Evolutionary conservation across 2,113 vertebrate genomes (phyloP).

Genomic region (Megaceryle maxima): DNA sequence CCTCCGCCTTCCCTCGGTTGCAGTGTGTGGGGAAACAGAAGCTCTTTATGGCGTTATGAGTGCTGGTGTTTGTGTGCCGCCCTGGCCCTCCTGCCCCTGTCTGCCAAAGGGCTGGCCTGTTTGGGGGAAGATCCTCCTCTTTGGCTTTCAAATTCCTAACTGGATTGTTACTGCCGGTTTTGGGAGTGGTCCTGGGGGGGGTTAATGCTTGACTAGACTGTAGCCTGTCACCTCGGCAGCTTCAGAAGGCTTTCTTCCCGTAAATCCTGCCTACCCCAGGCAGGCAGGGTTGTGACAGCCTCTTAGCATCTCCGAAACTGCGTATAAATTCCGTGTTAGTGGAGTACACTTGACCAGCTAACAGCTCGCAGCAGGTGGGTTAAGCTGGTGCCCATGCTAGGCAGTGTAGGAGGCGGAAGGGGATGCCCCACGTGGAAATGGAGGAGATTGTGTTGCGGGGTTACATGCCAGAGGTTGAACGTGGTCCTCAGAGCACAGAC

Average conservation of each 20-base stretch:
- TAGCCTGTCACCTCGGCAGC: not conserved
- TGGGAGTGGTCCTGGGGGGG: not conserved
- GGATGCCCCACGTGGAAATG: not conserved
- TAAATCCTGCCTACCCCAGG: not conserved
- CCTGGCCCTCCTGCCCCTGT: not conserved
- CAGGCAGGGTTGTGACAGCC: not conserved
- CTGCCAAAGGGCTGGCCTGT: slow-evolving; percentile 28
- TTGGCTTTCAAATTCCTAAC: not conserved
- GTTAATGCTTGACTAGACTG: not conserved
- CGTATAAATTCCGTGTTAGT: not conserved
- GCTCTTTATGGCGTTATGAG: slow-evolving; percentile 21
- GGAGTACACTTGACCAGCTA: not conserved
- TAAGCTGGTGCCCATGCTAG: not conserved
- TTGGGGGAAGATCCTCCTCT: not conserved
- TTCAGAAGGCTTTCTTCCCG: not conserved
- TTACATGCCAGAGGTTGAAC: slow-evolving; percentile 65
- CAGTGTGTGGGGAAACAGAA: slow-evolving; percentile 47
- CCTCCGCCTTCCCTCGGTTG: not conserved
- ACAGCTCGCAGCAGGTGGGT: slow-evolving; percentile 29
- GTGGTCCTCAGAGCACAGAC: not conserved
- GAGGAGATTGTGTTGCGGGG: not conserved
- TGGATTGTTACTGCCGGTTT: not conserved
- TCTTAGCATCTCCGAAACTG: not conserved
- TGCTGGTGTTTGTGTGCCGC: not conserved
- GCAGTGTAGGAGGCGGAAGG: not conserved